phyloP scores from a whole-genome alignment of 2,113 vertebrate genomes.

The Mustela lutreola region DNA sequence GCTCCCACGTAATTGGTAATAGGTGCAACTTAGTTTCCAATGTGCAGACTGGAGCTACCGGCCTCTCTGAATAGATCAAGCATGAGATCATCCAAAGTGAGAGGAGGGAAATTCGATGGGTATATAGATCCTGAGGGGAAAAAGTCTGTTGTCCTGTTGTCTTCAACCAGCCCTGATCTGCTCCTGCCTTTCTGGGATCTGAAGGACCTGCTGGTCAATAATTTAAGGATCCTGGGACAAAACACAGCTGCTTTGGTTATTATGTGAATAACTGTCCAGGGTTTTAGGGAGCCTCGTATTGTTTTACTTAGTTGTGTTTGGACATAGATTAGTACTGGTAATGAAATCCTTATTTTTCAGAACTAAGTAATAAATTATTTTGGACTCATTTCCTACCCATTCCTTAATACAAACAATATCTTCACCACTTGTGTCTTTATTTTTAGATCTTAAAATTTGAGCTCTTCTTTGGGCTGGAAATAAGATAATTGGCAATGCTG shows the following conservation, averaged over 20 bases:
- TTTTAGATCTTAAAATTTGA: conserved; percentile 58
- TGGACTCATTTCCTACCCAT: not conserved
- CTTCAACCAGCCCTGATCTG: not conserved
- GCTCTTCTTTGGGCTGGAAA: conserved; percentile 3
- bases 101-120: not conserved
- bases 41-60: not conserved
- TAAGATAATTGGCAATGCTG: not conserved
- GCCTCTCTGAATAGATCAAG: not conserved
- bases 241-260: not conserved
- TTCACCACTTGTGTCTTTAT: conserved; percentile 13
- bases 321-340: not conserved
- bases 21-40: not conserved
- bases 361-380: not conserved
- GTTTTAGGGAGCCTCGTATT: not conserved
- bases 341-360: conserved; percentile 29
- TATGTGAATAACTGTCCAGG: not conserved
- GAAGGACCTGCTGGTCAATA: not conserved
- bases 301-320: conserved; percentile 19
- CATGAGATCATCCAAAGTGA: not conserved
- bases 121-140: not conserved
- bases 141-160: not conserved
- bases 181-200: not conserved
- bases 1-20: not conserved
- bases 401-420: conserved; percentile 32
- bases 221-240: not conserved